phyloP scores from a whole-genome alignment of 1,140 invertebrate genomes.

The Akabosia matsudoensis region DNA sequence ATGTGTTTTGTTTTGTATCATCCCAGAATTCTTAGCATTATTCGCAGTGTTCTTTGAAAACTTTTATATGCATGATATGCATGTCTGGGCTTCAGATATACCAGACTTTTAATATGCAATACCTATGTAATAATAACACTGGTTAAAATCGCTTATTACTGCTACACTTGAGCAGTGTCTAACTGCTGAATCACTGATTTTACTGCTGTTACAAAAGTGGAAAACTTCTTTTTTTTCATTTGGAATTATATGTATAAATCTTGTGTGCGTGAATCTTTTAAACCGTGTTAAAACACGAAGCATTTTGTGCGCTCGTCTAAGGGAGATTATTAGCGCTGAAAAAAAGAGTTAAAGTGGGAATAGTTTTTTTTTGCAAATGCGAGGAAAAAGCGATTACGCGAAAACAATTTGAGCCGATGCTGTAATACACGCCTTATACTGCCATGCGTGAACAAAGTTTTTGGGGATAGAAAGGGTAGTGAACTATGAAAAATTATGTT shows the following conservation, averaged over 20 bases:
- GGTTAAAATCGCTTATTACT: too few species aligned
- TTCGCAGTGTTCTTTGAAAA: too few species aligned
- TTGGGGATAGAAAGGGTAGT: background rate
- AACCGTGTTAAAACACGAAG: background rate
- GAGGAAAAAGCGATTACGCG: background rate
- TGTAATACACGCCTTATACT: background rate
- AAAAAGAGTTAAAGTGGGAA: too few species aligned
- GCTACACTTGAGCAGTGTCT: background rate
- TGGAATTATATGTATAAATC: background rate
- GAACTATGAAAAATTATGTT: background rate
- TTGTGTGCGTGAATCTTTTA: background rate
- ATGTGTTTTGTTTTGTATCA: conserved; percentile 11
- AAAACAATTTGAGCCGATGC: background rate
- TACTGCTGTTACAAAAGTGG: background rate
- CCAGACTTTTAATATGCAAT: background rate
- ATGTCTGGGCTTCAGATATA: too few species aligned
- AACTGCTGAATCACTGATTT: background rate
- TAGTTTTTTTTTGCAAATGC: background rate
- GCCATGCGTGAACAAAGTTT: background rate
- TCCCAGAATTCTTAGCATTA: background rate
- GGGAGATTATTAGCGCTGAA: background rate
- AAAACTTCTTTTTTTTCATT: background rate
- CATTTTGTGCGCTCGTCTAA: background rate
- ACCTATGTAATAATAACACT: background rate
- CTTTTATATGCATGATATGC: too few species aligned